Percentiles rank a stretch among this genome's conserved stretches.
Evolutionary conservation across 2,113 vertebrate genomes (phyloP).

Genomic region (Nematolebias whitei): DNA sequence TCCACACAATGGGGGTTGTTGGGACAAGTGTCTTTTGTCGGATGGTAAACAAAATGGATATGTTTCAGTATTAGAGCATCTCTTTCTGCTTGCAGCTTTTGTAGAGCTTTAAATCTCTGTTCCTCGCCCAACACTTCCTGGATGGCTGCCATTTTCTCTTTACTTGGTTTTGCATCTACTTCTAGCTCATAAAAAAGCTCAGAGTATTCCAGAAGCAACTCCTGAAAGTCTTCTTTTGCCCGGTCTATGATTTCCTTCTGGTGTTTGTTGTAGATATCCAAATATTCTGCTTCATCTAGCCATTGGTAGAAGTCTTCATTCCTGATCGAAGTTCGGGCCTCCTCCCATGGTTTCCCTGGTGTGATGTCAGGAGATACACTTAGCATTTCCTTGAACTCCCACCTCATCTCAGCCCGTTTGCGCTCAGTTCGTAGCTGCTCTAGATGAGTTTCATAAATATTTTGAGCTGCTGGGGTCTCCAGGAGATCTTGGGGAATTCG

Average conservation of each 20-base stretch:
- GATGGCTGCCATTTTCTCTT: slow-evolving; percentile 98
- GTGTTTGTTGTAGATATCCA: slow-evolving; percentile 94
- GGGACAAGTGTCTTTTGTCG: slow-evolving; percentile 95
- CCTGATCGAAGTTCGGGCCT: slow-evolving; percentile 96
- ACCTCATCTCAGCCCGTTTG: slow-evolving; percentile 87
- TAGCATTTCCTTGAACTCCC: slow-evolving; percentile 91
- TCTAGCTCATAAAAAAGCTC: slow-evolving; percentile 98
- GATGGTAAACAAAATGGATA: slow-evolving; percentile 98
- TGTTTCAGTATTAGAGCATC: slow-evolving; percentile 97
- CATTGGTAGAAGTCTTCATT: slow-evolving; percentile 95
- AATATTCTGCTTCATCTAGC: slow-evolving; percentile 89
- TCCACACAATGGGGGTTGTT: slow-evolving; percentile 89
- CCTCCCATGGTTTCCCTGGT: slow-evolving; percentile 96
- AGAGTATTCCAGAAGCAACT: slow-evolving; percentile 94
- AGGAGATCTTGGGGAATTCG: slow-evolving; percentile 93
- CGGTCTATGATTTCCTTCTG: slow-evolving; percentile 95
- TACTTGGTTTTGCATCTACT: slow-evolving; percentile 96
- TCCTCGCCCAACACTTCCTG: slow-evolving; percentile 94
- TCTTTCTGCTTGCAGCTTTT: slow-evolving; percentile 94
- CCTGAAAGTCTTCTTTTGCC: slow-evolving; percentile 98
- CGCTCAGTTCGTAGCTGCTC: slow-evolving; percentile 89
- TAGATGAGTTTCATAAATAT: slow-evolving; percentile 86
- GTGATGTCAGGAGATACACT: slow-evolving; percentile 90
- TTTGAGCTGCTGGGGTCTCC: slow-evolving; percentile 85
- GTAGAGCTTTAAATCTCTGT: slow-evolving; percentile 92